Conservation (phyloP, 1,140 invertebrate genomes). For the Drosophila bipectinata region DNA sequence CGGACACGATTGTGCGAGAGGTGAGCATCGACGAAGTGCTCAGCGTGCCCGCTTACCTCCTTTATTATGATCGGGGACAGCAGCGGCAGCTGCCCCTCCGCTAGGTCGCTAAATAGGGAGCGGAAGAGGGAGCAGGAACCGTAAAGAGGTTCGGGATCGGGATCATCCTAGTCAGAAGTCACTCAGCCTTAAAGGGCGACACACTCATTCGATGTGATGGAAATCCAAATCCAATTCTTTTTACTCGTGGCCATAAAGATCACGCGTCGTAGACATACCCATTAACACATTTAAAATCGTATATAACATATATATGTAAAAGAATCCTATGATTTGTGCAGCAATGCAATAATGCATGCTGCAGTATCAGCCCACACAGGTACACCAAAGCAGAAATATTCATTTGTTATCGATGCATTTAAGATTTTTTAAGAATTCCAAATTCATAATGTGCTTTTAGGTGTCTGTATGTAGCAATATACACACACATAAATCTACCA, state of each 20-base stretch:
- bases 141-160: neutral
- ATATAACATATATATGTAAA: neutral
- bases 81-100: constrained; percentile 75
- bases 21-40: constrained; percentile 88
- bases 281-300: neutral
- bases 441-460: constrained; percentile 70
- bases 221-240: constrained; percentile 1
- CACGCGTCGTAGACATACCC: neutral
- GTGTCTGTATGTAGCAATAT: constrained; percentile 68
- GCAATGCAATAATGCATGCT: neutral
- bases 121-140: neutral
- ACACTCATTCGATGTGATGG: constrained; percentile 14
- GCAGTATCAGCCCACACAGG: neutral
- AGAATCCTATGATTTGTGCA: neutral
- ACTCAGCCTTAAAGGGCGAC: constrained; percentile 2
- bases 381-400: constrained; percentile 13
- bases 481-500: constrained; percentile 35
- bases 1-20: constrained; percentile 88
- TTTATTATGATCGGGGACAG: constrained; percentile 87
- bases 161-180: constrained; percentile 14
- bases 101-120: constrained; percentile 23
- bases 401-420: constrained; percentile 77
- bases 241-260: constrained; percentile 1
- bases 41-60: constrained; percentile 87
- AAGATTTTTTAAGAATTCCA: constrained; percentile 69